Base-by-base conservation (phyloP, 64 coral and sea anemone genomes). In the Stylophora pistillata region DNA sequence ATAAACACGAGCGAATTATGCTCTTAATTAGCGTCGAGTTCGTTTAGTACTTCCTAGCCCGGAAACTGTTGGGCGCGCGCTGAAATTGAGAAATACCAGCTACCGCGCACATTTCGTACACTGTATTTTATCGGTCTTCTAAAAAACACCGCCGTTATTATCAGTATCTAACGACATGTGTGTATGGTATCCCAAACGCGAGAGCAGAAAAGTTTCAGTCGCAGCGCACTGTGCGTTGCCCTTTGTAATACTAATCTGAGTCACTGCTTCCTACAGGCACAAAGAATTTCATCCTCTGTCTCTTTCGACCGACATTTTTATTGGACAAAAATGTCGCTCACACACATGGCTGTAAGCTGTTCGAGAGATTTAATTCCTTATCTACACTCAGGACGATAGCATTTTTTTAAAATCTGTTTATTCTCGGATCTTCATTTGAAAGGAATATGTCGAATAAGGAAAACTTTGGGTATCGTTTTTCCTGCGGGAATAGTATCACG, bases 11-110 rank as follows among this genome's bases (percentile, higher is more conserved):
- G n/a, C 80, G 72, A 91, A 81, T 47, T 85, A 75, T 37, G 58
- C 55, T 76, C 37, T 84, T 84, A 93, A 89, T 89, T 37, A 58
- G 78, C 62, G 18, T 64, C 66, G 72, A 83, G 27, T 88, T 93
- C 78, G 71, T 72, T 81, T 74, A 88, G 86, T 87, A 87, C 86
- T 82, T 89, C 81, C 82, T 89, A 78, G 88, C 86, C 91, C 91
- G 91, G 91, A 93, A 89, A 83, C 91, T 89, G 78, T 55, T 79
- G 29, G 56, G 55, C 77, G 77, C n/a, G 77, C 55, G 56, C 33
- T 84, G 80, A 31, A 21, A 28, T n/a, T 84, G 80, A 84, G 80
- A 84, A 84, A 53, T 53, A 20, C 62, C 80, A 84, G 37, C 37
- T 47, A 47, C 37, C 37, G 37, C 37, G 37, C 37, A 47, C n/a